phyloP scores from a whole-genome alignment of 2,113 vertebrate genomes.

The Urocitellus parryii region DNA sequence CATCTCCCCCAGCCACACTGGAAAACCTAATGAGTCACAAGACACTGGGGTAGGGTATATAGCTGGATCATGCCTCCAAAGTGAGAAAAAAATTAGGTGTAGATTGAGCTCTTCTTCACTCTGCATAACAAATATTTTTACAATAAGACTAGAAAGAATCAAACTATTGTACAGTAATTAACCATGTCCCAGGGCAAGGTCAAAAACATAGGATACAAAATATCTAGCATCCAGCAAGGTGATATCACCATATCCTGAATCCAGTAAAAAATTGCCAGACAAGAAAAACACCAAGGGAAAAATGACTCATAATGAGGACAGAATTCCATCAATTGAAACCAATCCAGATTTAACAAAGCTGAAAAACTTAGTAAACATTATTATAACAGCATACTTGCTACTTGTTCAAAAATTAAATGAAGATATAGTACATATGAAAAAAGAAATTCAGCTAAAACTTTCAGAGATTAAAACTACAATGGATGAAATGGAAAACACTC shows the following conservation, averaged over 20 bases:
- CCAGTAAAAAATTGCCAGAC: constrained; percentile 21
- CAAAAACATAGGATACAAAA: constrained; percentile 1
- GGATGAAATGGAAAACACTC: constrained; percentile 30
- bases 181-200: background rate
- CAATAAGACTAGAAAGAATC: background rate
- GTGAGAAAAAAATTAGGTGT: background rate
- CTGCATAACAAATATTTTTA: constrained; percentile 33
- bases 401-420: background rate
- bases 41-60: background rate
- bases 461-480: constrained; percentile 40
- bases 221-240: background rate
- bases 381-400: background rate
- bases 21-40: background rate
- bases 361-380: background rate
- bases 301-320: background rate
- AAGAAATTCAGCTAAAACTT: background rate
- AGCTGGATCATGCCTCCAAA: background rate
- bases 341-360: background rate
- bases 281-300: background rate
- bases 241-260: background rate
- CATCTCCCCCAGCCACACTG: background rate
- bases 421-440: background rate
- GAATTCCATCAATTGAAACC: background rate
- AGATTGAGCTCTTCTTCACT: background rate
- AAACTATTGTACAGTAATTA: background rate